Base-by-base conservation (phyloP, 1,140 invertebrate species). In the Drosophila auraria region DNA sequence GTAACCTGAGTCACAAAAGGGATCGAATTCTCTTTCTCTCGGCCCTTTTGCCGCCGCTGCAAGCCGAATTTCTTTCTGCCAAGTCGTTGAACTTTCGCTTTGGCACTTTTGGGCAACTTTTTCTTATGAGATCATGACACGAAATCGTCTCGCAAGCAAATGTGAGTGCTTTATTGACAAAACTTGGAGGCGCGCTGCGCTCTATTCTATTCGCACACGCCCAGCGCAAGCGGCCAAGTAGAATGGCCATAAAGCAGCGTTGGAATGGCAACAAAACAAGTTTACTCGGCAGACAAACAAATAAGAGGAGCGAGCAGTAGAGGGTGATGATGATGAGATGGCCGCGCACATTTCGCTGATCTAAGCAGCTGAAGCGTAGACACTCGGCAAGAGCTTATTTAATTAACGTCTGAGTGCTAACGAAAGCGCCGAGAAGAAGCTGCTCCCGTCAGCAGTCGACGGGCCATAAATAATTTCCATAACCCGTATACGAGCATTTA, bases 41-140 rank as follows among this genome's bases (percentile, higher is more conserved):
- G 33, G 62, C 54, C 51, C 68, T 87, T 80, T 78, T 56, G 57
- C 51, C 51, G 38, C 54, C 47, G 56, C 49, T 54, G 60, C 38
- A 78, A 57, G 36, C 5, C 9, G 36, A 62, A 72, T 73, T 65
- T 65, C 61, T 40, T 65, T 56, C 49, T 33, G 51, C 51, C 33
- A 76, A 68, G 84, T 89, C 84, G 78, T 82, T 89, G 86, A 89
- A 89, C 84, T 80, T 74, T 83, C 68, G 57, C 60, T 62, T 57
- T 25, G 40, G 49, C 69, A 50, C 30, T 60, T 77, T 73, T 78
- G 53, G 53, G 63, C 66, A 90, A 89, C 84, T 82, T 82, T 90
- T 86, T 84, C 69, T 69, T 89, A 89, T 89, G 84, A 89, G 84
- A 89, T 89, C 81, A 89, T 84, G 76, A 58, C 72, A 89, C 63